Evolutionary conservation across 1,140 invertebrate species (phyloP).

Genomic region (Cyclargus thomasi): DNA sequence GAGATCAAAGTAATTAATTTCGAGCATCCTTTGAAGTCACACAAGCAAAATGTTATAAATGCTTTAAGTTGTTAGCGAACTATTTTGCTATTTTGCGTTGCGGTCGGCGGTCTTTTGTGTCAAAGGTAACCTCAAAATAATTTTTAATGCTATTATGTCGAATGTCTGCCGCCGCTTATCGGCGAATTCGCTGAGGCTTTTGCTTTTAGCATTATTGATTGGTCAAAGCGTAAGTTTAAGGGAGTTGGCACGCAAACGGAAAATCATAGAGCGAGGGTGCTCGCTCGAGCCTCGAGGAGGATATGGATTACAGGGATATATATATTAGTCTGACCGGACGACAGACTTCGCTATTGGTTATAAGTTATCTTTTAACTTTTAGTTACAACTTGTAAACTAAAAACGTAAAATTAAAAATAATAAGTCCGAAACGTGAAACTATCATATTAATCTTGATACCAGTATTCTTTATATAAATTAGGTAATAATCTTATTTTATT

Average conservation of each 20-base stretch:
- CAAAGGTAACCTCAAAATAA: conserved; percentile 10
- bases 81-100: conserved; percentile 20
- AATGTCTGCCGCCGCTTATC: conserved; percentile 17
- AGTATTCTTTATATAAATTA: too few species aligned
- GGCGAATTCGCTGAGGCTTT: conserved; percentile 49
- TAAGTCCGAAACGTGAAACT: too few species aligned
- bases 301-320: not conserved
- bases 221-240: conserved; percentile 44
- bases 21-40: conserved; percentile 33
- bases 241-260: conserved; percentile 53
- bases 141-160: conserved; percentile 12
- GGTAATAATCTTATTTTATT: too few species aligned
- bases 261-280: conserved; percentile 46
- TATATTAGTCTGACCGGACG: not conserved
- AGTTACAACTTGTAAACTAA: too few species aligned
- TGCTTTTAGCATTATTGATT: conserved; percentile 51
- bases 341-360: not conserved
- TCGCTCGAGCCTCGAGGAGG: not conserved
- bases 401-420: too few species aligned
- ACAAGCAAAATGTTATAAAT: conserved; percentile 32
- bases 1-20: conserved; percentile 39
- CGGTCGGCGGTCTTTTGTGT: conserved; percentile 3
- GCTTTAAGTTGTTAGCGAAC: conserved; percentile 27
- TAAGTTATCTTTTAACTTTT: not conserved
- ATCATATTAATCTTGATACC: too few species aligned